Evolutionary conservation across 2,797 vertebrate genomes (phyloP), one percentile per base, ranked within the genome.

Genomic region (Echiichthys vipera): DNA sequence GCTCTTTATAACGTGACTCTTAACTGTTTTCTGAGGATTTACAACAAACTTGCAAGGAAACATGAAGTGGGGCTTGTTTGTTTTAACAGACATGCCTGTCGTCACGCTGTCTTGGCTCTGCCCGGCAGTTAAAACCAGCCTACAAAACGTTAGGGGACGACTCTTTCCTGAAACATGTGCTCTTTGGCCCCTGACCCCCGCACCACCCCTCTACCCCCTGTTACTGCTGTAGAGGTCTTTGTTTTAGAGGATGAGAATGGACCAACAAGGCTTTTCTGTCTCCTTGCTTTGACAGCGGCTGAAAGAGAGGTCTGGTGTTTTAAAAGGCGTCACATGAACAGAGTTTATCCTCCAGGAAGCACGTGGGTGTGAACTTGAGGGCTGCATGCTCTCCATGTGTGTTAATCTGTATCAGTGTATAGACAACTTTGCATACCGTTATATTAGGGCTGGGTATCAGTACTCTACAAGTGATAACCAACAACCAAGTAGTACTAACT

Each of bases 101-200:
- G 62, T 87, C 84, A 72, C 9, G 57, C 78, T 82, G 81, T 88
- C 77, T 77, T 82, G 73, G 45, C 56, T 75, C 47, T 4, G 76
- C 49, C 37, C n/a, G 67, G 66, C 68, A 78, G 73, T 88, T 88
- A 89, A 91, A 89, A 46, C 37, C 56, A 59, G 54, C 58, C 84
- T 37, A 84, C 89, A 77, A 84, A 88, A 91, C 42, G 20, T 78
- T 73, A 65, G 58, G 64, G 81, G 82, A 85, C 49, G 46, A 73
- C 77, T 87, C 83, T 78, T 88, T 88, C 85, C 86, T 80, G 75
- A 62, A 91, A 86, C 90, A 91, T 87, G 84, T 89, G 91, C 84
- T 83, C 90, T 92, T 84, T 91, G 87, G 90, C 88, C 88, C 71
- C 71, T 83, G 74, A 72, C 78, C 78, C 50, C 58, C 15, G 4